phyloP scores from a whole-genome alignment of 2,888 invertebrate genomes.

The Macroteleia sp. region DNA sequence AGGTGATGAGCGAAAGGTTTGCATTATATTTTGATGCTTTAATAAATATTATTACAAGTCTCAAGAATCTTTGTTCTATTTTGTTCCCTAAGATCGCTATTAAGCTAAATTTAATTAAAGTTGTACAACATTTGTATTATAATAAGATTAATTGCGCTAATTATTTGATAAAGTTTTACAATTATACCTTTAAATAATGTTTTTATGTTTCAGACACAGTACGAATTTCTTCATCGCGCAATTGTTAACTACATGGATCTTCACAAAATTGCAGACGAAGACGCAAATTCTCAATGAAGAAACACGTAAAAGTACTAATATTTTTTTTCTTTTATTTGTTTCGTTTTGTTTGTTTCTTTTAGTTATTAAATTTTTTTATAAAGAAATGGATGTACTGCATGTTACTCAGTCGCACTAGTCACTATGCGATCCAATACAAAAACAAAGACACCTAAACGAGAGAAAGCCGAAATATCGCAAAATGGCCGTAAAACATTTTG shows the following conservation, averaged over 20 bases:
- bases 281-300: slow-evolving; percentile 77
- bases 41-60: no score
- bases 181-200: slow-evolving; percentile 3
- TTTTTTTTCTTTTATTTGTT: not conserved
- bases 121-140: no score
- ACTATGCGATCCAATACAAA: slow-evolving; percentile 47
- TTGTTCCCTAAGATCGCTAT: no score
- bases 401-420: slow-evolving; percentile 55
- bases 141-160: no score
- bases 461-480: slow-evolving; percentile 30
- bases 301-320: slow-evolving; percentile 10
- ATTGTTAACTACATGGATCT: slow-evolving; percentile 95
- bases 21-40: no score
- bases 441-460: slow-evolving; percentile 40
- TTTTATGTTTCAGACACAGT: slow-evolving; percentile 89
- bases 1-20: no score
- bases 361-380: not conserved
- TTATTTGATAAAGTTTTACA: no score
- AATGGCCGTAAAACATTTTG: slow-evolving; percentile 55
- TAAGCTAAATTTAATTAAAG: no score
- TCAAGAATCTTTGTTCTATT: no score
- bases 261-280: slow-evolving; percentile 89
- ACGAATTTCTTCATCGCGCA: slow-evolving; percentile 96
- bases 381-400: slow-evolving; percentile 13
- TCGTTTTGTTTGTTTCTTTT: slow-evolving; percentile 3